A percentile compares a stretch with the other conserved stretches of the same genome.
Conservation (phyloP, 1,140 invertebrate species). For the Cataglyphis hispanica region DNA sequence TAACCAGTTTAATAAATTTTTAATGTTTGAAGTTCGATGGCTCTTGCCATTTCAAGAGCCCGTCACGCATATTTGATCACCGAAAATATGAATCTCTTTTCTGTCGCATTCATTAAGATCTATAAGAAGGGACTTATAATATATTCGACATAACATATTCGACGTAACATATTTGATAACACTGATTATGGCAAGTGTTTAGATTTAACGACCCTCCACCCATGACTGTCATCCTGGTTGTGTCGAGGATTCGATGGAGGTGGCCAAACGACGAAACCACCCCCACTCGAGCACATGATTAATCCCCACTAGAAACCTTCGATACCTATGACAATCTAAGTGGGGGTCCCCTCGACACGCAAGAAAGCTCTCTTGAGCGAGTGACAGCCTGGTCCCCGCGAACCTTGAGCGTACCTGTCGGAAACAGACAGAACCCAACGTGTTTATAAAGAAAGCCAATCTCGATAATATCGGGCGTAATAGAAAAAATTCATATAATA, state of each 20-base stretch:
- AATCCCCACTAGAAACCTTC: constrained; percentile 70
- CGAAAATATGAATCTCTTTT: not conserved
- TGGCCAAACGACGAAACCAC: constrained; percentile 81
- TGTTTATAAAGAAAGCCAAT: not conserved
- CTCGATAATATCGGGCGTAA: not conserved
- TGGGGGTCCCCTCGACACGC: constrained; percentile 51
- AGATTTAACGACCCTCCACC: constrained; percentile 75
- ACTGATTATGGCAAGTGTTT: constrained; percentile 49
- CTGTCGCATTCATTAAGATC: not conserved
- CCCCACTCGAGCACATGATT: constrained; percentile 77
- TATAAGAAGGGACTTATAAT: not conserved
- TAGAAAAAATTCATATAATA: not conserved
- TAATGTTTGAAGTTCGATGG: not conserved
- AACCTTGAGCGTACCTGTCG: constrained; percentile 78
- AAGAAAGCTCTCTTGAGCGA: constrained; percentile 78
- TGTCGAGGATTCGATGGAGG: constrained; percentile 81
- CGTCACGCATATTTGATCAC: not conserved
- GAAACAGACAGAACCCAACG: not conserved
- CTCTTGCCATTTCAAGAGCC: not conserved
- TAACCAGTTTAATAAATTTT: not conserved
- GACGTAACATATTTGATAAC: not conserved
- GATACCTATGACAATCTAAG: constrained; percentile 53
- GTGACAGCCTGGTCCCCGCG: constrained; percentile 80
- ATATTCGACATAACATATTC: not conserved
- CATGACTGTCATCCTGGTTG: constrained; percentile 82